These are phyloP conservation scores for Ophonus ardosiacus DNA, from an alignment of 2,888 invertebrate species.

Conservation along the genomic window DNA sequence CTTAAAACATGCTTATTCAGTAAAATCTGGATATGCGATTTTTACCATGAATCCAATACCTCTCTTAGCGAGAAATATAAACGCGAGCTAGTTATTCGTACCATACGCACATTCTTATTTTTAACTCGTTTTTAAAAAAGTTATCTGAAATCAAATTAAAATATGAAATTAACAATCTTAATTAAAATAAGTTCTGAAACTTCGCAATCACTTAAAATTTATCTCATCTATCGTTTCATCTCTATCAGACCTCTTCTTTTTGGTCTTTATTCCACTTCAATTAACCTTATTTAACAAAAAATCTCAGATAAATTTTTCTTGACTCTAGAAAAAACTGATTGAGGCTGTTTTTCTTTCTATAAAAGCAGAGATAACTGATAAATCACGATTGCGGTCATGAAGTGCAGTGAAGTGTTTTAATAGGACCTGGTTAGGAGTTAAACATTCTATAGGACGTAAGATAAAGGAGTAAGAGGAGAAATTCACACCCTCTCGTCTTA, in stretches of 20 bases:
- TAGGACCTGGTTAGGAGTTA: slow-evolving; percentile 14
- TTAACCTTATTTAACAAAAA: slow-evolving; percentile 1
- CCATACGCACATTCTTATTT: no score
- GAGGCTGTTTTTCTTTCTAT: not conserved
- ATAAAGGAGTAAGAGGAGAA: not conserved
- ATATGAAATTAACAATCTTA: no score
- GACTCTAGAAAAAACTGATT: not conserved
- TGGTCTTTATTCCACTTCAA: not conserved
- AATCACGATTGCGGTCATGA: slow-evolving; percentile 26
- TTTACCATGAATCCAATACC: no score
- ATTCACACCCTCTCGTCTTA: not conserved
- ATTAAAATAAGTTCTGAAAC: not conserved
- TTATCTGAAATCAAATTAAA: no score
- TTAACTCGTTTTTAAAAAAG: no score
- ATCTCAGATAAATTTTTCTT: not conserved
- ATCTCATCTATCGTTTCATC: not conserved
- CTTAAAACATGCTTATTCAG: no score
- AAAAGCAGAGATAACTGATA: slow-evolving; percentile 36
- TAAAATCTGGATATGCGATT: no score
- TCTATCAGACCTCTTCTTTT: not conserved
- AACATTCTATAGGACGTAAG: slow-evolving; percentile 16
- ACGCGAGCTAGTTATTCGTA: no score
- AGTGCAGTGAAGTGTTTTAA: slow-evolving; percentile 48
- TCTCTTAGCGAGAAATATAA: no score
- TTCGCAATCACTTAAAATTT: not conserved